Base-by-base conservation (phyloP, 2,888 invertebrate genomes). In the Choreutis nemorana region DNA sequence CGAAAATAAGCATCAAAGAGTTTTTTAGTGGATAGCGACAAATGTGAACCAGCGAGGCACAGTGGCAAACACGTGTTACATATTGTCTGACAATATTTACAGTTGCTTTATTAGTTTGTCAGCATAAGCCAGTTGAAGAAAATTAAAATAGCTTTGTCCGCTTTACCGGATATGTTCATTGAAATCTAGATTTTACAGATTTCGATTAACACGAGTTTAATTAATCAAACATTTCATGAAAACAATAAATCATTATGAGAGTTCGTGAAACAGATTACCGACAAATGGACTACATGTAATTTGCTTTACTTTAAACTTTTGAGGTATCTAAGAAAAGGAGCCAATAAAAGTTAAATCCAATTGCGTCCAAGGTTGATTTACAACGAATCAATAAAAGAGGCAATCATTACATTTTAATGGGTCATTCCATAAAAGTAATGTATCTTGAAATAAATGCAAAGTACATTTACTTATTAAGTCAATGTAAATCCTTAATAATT, bases 1-100 rank as follows among this genome's bases (percentile, higher is more conserved):
- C 75, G 65, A 73, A 75, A 77, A 77, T 77, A 75, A 72, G 65
- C 72, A 64, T 75, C 75, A 75, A 77, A 75, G 75, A 64, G 61
- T 73, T 72, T 73, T 73, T 73, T 71, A 71, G 58, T 64, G 55
- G 58, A 50, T 62, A 68, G 61, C 66, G 63, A 71, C 71, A 70
- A 72, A 71, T 72, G 68, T 71, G 64, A 55, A 61, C 52, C 63
- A 61, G 56, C 57, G 55, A 57, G 55, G 54, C 63, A 55, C 63
- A 62, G 68, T 57, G 55, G 65, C 70, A 55, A 72, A 77, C 77
- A 77, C 57, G 53, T 77, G 77, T 77, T 67, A 60, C 70, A 70
- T 64, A 75, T 71, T 73, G 75, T 73, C 59, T 59, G 65, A 75
- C 73, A 75, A 71, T 70, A 73, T 75, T 68, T 65, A 73, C 61